Conservation (phyloP, 2,797 vertebrate species). For the Lemur catta region DNA sequence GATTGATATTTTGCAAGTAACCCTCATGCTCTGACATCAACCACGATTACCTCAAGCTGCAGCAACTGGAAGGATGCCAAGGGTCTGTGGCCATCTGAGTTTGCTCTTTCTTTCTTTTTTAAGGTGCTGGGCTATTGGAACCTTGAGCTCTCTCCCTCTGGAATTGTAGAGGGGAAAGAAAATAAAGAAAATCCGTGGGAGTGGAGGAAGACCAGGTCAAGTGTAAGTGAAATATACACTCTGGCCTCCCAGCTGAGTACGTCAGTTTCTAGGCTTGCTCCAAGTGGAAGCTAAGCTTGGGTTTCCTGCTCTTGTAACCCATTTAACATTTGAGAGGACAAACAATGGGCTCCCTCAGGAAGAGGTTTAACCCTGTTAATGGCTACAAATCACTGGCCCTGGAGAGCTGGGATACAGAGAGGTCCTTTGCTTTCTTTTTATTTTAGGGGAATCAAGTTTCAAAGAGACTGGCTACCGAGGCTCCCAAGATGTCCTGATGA, state of each 20-base stretch:
- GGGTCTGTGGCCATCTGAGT: slow-evolving; percentile 33
- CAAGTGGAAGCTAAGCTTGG: slow-evolving; percentile 6
- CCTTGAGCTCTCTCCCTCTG: slow-evolving; percentile 32
- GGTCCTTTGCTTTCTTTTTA: background rate
- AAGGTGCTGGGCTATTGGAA: background rate
- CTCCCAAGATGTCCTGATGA: slow-evolving; percentile 61
- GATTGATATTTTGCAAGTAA: slow-evolving; percentile 48
- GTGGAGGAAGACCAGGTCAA: slow-evolving; percentile 66
- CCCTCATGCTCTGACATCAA: background rate
- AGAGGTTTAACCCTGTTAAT: slow-evolving; percentile 25
- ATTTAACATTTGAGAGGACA: slow-evolving; percentile 55
- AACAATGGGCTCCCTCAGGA: slow-evolving; percentile 51
- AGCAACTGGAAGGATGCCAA: slow-evolving; percentile 47
- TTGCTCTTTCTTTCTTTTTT: slow-evolving; percentile 9
- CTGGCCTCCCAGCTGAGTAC: background rate
- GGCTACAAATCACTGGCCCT: slow-evolving; percentile 44
- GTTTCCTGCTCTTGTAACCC: slow-evolving; percentile 53
- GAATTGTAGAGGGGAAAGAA: slow-evolving; percentile 65
- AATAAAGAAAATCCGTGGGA: slow-evolving; percentile 49
- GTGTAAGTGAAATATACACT: slow-evolving; percentile 58
- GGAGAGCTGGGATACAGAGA: background rate
- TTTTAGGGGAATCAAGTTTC: slow-evolving; percentile 60
- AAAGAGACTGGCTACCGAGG: slow-evolving; percentile 45
- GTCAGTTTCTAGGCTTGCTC: slow-evolving; percentile 5
- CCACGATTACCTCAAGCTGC: slow-evolving; percentile 56